These are phyloP conservation scores for Helobdella robusta DNA, from an alignment of 2,888 invertebrate species.

Conservation along the genomic window DNA sequence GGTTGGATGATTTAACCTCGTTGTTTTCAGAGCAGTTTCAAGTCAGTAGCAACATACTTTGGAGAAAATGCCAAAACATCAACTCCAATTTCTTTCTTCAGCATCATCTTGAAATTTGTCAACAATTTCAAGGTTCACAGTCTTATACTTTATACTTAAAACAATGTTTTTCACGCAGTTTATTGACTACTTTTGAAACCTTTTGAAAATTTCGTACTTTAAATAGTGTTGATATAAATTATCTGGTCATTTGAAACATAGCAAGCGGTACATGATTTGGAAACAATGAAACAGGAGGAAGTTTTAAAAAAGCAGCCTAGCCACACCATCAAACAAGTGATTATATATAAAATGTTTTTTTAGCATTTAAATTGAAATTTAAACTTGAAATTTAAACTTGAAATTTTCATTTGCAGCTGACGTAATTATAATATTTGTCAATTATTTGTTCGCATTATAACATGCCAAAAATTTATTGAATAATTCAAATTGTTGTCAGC, in stretches of 20 bases:
- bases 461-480: neutral
- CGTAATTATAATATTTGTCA: neutral
- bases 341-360: too few species aligned
- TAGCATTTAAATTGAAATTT: neutral
- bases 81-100: conserved; percentile 91
- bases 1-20: neutral
- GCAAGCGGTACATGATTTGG: neutral
- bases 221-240: too few species aligned
- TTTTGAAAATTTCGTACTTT: too few species aligned
- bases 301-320: neutral
- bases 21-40: conserved; percentile 30
- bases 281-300: neutral
- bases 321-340: neutral
- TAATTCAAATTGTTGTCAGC: neutral
- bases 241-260: too few species aligned
- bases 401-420: neutral
- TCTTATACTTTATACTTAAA: neutral
- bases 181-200: neutral
- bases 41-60: conserved; percentile 83
- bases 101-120: conserved; percentile 83
- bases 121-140: conserved; percentile 81
- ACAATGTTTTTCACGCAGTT: neutral
- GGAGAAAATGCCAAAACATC: conserved; percentile 86
- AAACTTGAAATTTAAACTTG: neutral
- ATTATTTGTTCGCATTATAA: neutral